phyloP scores from a whole-genome alignment of 2,888 invertebrate species.

The Zygogramma bicolorata region DNA sequence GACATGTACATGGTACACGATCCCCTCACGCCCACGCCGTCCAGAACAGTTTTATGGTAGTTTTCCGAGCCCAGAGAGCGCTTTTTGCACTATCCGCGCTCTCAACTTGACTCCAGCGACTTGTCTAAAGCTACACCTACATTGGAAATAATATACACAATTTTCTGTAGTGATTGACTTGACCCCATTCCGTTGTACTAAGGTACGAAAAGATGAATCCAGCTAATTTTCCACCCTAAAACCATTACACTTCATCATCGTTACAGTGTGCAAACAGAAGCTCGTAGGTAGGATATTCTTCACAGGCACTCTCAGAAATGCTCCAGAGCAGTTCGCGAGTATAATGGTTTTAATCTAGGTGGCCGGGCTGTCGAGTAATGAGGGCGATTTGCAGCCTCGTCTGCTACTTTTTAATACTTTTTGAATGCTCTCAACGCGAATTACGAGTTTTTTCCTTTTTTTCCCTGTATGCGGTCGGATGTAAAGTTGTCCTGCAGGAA shows the following conservation, averaged over 20 bases:
- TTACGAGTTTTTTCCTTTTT: slow-evolving; percentile 2
- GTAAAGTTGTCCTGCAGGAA: background rate
- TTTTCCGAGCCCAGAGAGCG: no score
- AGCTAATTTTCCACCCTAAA: background rate
- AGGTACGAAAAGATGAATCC: background rate
- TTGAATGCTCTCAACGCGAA: background rate
- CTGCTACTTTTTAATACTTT: background rate
- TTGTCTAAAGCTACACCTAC: no score
- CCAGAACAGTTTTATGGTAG: no score
- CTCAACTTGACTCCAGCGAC: no score
- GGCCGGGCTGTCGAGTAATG: slow-evolving; percentile 8
- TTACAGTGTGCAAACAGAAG: background rate
- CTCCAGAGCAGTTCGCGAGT: background rate
- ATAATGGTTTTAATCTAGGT: slow-evolving; percentile 2
- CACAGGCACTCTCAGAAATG: background rate
- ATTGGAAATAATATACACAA: no score
- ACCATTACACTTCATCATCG: background rate
- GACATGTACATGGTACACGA: no score
- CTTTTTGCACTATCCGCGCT: no score
- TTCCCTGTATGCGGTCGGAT: background rate
- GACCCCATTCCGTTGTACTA: no score
- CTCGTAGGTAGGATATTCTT: background rate
- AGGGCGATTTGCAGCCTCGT: slow-evolving; percentile 11
- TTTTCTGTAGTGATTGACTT: no score
- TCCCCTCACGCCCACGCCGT: no score